These are phyloP conservation scores for Cremastinae sp. DNA, from an alignment of 2,888 invertebrate species.

Conservation along the genomic window DNA sequence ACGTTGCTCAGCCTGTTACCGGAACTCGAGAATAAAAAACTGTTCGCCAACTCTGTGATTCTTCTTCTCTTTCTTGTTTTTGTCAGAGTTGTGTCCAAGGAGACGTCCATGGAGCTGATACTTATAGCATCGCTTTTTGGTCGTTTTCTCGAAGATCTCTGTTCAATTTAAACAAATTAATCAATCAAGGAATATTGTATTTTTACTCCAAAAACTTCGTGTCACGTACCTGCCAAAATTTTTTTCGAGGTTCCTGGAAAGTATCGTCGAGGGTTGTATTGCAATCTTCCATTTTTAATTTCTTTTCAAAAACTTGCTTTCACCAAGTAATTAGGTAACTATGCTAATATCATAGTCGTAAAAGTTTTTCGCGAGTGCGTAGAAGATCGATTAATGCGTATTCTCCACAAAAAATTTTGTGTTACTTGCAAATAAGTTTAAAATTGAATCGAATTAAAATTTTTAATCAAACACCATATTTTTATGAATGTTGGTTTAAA, in stretches of 20 bases:
- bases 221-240: conserved; percentile 75
- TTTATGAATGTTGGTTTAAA: background rate
- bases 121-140: conserved; percentile 77
- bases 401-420: too few relatives aligned
- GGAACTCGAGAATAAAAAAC: conserved; percentile 71
- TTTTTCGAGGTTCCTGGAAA: conserved; percentile 75
- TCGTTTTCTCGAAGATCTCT: conserved; percentile 77
- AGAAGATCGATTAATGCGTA: too few relatives aligned
- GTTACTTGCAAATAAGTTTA: too few relatives aligned
- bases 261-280: conserved; percentile 71
- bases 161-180: conserved; percentile 4
- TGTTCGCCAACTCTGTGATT: conserved; percentile 76
- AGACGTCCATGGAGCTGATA: conserved; percentile 76
- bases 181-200: background rate
- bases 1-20: conserved; percentile 64
- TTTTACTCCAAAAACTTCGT: background rate
- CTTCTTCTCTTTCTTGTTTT: conserved; percentile 74
- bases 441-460: too few relatives aligned
- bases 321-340: too few relatives aligned
- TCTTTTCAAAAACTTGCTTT: background rate
- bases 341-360: too few relatives aligned
- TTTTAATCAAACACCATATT: too few relatives aligned
- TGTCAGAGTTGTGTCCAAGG: conserved; percentile 71
- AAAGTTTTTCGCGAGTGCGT: too few relatives aligned
- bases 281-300: conserved; percentile 70